These are phyloP conservation scores for Chaunax sp. DNA, from an alignment of 2,797 vertebrate species.

Conservation along the genomic window DNA sequence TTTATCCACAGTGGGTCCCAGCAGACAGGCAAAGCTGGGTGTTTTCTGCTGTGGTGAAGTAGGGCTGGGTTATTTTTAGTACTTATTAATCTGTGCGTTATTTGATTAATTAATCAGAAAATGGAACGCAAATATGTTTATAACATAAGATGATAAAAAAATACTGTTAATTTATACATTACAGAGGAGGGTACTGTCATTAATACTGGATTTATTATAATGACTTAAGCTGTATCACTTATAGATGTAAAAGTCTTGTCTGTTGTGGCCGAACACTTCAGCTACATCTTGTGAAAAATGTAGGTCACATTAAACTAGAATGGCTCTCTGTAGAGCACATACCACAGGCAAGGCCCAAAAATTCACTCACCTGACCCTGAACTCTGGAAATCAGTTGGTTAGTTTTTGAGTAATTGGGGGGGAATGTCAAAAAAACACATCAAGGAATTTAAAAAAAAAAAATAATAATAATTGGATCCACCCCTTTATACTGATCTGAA, in stretches of 20 bases:
- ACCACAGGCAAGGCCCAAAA: too few relatives aligned
- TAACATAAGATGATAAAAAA: not conserved
- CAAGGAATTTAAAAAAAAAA: too few relatives aligned
- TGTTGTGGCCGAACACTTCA: not conserved
- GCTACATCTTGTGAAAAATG: not conserved
- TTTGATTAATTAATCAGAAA: not conserved
- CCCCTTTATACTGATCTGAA: too few relatives aligned
- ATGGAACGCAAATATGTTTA: not conserved
- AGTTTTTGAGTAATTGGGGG: too few relatives aligned
- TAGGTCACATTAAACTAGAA: too few relatives aligned
- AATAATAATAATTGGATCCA: too few relatives aligned
- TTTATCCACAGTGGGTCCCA: slow-evolving; percentile 1
- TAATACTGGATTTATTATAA: too few relatives aligned
- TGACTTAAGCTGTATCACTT: too few relatives aligned
- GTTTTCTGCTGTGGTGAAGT: not conserved
- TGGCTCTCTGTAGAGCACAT: too few relatives aligned
- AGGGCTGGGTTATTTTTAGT: not conserved
- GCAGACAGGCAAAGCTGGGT: not conserved
- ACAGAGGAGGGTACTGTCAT: not conserved
- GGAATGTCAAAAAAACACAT: too few relatives aligned
- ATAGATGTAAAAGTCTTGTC: not conserved
- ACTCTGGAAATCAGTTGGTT: too few relatives aligned
- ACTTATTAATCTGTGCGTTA: not conserved
- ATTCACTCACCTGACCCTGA: too few relatives aligned
- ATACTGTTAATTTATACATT: not conserved